A percentile compares a stretch with the other conserved stretches of the same genome.
These are phyloP conservation scores for Bombus cullumanus DNA, from an alignment of 1,140 invertebrate genomes.

Conservation along the genomic window DNA sequence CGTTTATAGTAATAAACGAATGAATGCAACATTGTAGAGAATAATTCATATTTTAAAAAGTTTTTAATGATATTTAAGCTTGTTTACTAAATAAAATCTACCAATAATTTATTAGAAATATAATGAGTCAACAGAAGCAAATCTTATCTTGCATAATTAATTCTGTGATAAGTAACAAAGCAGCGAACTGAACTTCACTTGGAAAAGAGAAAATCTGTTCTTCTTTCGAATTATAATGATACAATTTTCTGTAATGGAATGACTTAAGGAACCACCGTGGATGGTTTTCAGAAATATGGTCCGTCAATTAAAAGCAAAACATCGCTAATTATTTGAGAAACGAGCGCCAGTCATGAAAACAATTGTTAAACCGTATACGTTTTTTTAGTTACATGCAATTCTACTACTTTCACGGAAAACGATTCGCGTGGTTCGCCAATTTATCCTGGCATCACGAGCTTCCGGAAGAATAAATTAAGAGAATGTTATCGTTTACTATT, in stretches of 20 bases:
- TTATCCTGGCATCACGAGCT: slow-evolving; percentile 25
- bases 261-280: background rate
- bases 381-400: background rate
- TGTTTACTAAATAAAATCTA: background rate
- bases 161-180: too few relatives aligned
- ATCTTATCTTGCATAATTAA: too few relatives aligned
- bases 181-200: background rate
- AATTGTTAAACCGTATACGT: background rate
- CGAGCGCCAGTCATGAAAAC: background rate
- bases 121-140: too few relatives aligned
- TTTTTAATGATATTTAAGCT: background rate
- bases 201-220: background rate
- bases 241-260: background rate
- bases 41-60: background rate
- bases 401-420: slow-evolving; percentile 13
- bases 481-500: slow-evolving; percentile 31
- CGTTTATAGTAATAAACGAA: background rate
- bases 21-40: background rate
- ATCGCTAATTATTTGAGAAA: slow-evolving; percentile 20
- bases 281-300: slow-evolving; percentile 14
- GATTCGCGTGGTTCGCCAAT: slow-evolving; percentile 37
- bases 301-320: slow-evolving; percentile 34
- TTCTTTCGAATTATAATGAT: background rate
- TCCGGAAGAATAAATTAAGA: slow-evolving; percentile 50
- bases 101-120: too few relatives aligned